Conservation (phyloP, 2,797 vertebrate genomes). For the Protonibea diacanthus region DNA sequence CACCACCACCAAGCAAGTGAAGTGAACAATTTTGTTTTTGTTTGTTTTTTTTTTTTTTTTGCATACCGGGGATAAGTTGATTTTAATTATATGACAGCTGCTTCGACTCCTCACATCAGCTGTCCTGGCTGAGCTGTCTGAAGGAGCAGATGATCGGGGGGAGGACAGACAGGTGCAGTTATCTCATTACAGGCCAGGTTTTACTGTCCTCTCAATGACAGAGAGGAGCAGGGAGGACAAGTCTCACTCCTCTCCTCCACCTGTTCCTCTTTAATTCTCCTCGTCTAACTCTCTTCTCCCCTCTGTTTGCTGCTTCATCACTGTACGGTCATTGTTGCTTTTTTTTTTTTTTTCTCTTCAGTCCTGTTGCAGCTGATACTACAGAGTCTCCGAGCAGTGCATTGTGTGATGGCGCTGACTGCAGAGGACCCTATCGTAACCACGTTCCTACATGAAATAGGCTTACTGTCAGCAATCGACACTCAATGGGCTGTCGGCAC, state of each 20-base stretch:
- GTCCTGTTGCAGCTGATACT: conserved; percentile 35
- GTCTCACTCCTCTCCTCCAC: conserved; percentile 43
- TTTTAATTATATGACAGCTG: conserved; percentile 20
- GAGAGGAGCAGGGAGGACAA: conserved; percentile 25
- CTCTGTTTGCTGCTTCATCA: conserved; percentile 13
- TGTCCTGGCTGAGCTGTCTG: conserved; percentile 35
- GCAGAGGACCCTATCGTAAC: conserved; percentile 52
- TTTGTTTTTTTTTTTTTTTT: neutral
- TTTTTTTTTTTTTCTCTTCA: conserved; percentile 30
- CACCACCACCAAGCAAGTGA: neutral
- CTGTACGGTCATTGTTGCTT: neutral
- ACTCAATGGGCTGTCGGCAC: conserved; percentile 61
- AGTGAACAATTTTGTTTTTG: neutral
- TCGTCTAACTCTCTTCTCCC: conserved; percentile 12
- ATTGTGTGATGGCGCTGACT: conserved; percentile 65
- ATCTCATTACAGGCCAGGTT: conserved; percentile 54
- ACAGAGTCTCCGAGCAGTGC: conserved; percentile 40
- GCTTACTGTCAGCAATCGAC: conserved; percentile 67
- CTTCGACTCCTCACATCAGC: conserved; percentile 16
- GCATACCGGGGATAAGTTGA: neutral
- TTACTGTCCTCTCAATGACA: conserved; percentile 62
- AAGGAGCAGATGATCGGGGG: conserved; percentile 4
- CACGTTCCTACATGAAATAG: conserved; percentile 61
- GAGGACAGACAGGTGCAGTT: conserved; percentile 47
- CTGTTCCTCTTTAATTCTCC: conserved; percentile 33